Percentiles rank a stretch among this genome's conserved stretches.
phyloP scores from a whole-genome alignment of 1,140 invertebrate genomes.

The Daktulosphaira vitifoliae region DNA sequence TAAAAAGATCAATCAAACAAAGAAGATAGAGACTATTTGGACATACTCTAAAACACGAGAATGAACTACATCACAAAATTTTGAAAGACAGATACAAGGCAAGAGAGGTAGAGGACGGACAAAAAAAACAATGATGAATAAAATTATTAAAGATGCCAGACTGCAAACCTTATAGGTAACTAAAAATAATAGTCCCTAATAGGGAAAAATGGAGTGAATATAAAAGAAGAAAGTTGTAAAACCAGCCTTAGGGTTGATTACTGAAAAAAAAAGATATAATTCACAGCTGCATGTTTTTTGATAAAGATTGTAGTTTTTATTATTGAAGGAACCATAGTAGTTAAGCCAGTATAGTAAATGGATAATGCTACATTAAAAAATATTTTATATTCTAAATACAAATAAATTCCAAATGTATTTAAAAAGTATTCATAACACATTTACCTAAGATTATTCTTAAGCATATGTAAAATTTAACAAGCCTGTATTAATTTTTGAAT shows the following conservation, averaged over 20 bases:
- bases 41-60: not conserved
- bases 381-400: no score
- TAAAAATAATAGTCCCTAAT: not conserved
- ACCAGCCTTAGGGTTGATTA: not conserved
- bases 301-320: no score
- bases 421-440: no score
- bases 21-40: not conserved
- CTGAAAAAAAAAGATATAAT: not conserved
- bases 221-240: not conserved
- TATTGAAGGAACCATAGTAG: no score
- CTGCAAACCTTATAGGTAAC: not conserved
- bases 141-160: constrained; percentile 2
- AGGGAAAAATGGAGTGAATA: not conserved
- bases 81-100: not conserved
- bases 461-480: no score
- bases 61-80: not conserved
- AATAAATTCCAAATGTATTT: no score
- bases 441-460: no score
- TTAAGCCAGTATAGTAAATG: no score
- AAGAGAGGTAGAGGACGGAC: not conserved
- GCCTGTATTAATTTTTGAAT: no score
- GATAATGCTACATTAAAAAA: no score
- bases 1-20: not conserved
- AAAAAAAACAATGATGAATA: not conserved
- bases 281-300: no score